phyloP scores from a whole-genome alignment of 2,113 vertebrate species.

The Colaptes auratus region DNA sequence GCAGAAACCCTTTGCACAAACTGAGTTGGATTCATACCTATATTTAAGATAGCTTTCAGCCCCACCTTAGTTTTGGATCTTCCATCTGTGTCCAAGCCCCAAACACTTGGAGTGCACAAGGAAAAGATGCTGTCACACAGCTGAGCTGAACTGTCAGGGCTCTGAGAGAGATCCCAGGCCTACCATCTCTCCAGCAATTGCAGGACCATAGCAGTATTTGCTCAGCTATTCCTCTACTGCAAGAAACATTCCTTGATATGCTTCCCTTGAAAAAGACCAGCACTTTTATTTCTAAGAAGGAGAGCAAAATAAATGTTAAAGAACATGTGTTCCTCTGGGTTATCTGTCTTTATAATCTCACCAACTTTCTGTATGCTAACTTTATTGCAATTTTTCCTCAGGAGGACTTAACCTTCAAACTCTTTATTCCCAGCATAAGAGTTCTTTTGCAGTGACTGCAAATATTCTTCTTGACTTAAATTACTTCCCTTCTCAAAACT shows the following conservation, averaged over 20 bases:
- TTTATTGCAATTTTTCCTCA: not conserved
- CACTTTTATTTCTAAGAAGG: not conserved
- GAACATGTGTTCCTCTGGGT: not conserved
- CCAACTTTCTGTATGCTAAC: not conserved
- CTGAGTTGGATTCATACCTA: not conserved
- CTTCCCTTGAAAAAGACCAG: not conserved
- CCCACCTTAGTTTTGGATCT: not conserved
- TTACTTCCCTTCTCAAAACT: not conserved
- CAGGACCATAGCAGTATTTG: not conserved
- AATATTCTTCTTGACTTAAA: not conserved
- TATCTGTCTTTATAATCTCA: not conserved
- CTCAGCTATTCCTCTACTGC: not conserved
- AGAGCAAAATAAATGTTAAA: not conserved
- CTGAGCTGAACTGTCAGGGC: not conserved
- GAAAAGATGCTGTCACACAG: not conserved
- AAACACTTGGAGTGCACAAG: rapidly evolving
- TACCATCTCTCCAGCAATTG: not conserved
- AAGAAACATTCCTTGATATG: not conserved
- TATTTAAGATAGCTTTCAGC: not conserved
- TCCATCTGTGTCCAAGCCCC: not conserved
- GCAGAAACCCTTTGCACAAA: not conserved
- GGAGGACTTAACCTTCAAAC: not conserved
- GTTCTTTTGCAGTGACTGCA: not conserved
- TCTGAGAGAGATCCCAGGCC: not conserved
- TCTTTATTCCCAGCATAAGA: not conserved